Evolutionary conservation across 1,140 invertebrate species (phyloP).

Genomic region (Trachymyrmex septentrionalis): DNA sequence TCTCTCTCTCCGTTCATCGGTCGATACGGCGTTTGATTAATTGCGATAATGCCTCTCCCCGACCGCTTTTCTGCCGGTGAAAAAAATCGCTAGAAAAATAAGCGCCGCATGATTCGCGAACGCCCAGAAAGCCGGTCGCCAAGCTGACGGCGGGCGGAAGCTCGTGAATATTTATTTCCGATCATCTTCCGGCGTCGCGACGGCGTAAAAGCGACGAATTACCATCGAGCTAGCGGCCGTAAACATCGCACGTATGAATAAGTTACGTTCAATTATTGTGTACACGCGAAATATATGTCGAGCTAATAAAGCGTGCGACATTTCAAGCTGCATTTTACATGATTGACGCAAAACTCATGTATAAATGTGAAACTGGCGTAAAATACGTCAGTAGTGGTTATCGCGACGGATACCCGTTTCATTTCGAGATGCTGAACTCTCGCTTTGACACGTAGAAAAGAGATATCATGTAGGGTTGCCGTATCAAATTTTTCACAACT

Average conservation of each 20-base stretch:
- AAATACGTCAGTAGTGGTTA: neutral
- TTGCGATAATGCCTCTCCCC: slow-evolving; percentile 32
- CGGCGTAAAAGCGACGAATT: slow-evolving; percentile 44
- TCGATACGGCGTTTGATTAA: slow-evolving; percentile 61
- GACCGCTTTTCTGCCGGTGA: neutral
- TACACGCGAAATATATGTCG: slow-evolving; percentile 46
- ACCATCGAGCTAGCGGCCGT: slow-evolving; percentile 16
- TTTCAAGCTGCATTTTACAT: slow-evolving; percentile 51
- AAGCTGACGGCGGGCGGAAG: slow-evolving; percentile 10
- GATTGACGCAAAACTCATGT: slow-evolving; percentile 13
- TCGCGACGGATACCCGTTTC: neutral
- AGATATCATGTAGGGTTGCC: too few species aligned
- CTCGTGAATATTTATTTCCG: slow-evolving; percentile 54
- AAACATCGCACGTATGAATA: slow-evolving; percentile 55
- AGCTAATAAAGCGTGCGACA: slow-evolving; percentile 52
- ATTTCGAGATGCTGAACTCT: neutral
- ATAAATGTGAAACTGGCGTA: slow-evolving; percentile 8
- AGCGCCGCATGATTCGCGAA: slow-evolving; percentile 22
- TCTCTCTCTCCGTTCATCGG: neutral
- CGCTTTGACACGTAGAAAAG: neutral
- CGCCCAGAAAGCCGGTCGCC: neutral
- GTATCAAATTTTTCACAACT: too few species aligned
- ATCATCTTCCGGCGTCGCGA: slow-evolving; percentile 46
- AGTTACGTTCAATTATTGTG: slow-evolving; percentile 57
- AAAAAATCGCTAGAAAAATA: slow-evolving; percentile 37